Evolutionary conservation across 1,140 invertebrate species (phyloP), one percentile per base, ranked within the genome.

Genomic region (Temnothorax longispinosus): DNA sequence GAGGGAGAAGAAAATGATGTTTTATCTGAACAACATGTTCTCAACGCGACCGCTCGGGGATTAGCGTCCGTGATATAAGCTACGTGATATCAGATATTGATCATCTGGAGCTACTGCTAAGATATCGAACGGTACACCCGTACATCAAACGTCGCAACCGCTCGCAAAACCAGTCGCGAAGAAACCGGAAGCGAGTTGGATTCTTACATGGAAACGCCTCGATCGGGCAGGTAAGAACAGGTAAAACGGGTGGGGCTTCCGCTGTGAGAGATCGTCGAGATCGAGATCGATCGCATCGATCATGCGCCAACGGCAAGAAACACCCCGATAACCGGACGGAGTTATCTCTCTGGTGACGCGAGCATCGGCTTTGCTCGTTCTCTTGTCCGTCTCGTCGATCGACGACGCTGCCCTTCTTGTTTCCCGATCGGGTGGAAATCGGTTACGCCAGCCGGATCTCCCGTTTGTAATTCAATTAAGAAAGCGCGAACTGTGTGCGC

Each of bases 171-270:
- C 78, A 84, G 65, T 87, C 60, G 38, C 52, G 75, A 72, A 76
- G 67, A 87, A 90, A 90, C 78, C 89, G 88, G 89, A 90, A 87
- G 56, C 56, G 54, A 72, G 41, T 72, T 32, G 65, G 44, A 87
- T 84, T 87, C 54, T 72, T 71, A 84, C 32, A 38, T 87, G 64
- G 47, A 86, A 90, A 90, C 64, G 67, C 64, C 64, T 72, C 8
- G 74, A 76, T 82, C 50, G 38, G 54, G 58, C 67, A 85, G 89
- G 58, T 69, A 78, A 60, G 54, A 27, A 89, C 88, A 87, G 78
- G 88, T 90, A 90, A 80, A 89, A 90, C 88, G 85, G 89, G 89
- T 76, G 86, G 74, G 88, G 89, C 75, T 90, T 90, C 88, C 89
- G 89, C 75, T 65, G 82, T 67, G 69, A 80, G 74, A 82, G 88